These are phyloP conservation scores for Alosa sapidissima DNA, from an alignment of 2,797 vertebrate genomes.

Conservation along the genomic window DNA sequence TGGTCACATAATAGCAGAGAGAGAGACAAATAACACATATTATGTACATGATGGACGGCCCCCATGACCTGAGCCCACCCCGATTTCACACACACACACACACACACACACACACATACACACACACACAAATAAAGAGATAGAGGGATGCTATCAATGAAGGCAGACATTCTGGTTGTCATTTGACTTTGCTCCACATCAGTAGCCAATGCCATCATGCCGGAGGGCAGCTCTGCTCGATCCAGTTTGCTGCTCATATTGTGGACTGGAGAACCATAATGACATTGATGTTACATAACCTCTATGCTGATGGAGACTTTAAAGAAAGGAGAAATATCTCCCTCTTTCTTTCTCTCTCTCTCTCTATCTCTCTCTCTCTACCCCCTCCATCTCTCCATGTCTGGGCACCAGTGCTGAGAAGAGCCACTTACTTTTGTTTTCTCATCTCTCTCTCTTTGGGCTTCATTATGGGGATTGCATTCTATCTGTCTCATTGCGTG, in stretches of 20 bases:
- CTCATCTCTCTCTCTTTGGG: not conserved
- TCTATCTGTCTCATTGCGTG: not conserved
- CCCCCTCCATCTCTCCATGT: not conserved
- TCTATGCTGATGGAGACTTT: not conserved
- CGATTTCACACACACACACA: not conserved
- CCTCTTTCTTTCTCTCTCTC: not conserved
- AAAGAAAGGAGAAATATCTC: not conserved
- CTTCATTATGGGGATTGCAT: slow-evolving; percentile 11
- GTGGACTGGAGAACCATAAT: slow-evolving; percentile 8
- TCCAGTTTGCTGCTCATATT: slow-evolving; percentile 15
- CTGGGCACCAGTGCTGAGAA: not conserved
- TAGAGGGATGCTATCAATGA: not conserved
- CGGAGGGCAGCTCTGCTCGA: not conserved
- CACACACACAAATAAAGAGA: not conserved
- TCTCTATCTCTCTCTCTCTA: not conserved
- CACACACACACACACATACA: not conserved
- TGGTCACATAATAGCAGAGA: not conserved
- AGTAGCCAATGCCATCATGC: not conserved
- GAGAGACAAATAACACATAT: not conserved
- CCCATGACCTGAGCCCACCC: not conserved
- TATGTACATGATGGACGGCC: not conserved
- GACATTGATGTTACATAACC: slow-evolving; percentile 4
- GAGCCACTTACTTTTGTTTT: not conserved
- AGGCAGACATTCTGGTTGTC: not conserved
- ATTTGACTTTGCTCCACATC: not conserved